These are phyloP conservation scores for Psammodynastes pulverulentus DNA, from an alignment of 2,113 vertebrate species.

Conservation along the genomic window DNA sequence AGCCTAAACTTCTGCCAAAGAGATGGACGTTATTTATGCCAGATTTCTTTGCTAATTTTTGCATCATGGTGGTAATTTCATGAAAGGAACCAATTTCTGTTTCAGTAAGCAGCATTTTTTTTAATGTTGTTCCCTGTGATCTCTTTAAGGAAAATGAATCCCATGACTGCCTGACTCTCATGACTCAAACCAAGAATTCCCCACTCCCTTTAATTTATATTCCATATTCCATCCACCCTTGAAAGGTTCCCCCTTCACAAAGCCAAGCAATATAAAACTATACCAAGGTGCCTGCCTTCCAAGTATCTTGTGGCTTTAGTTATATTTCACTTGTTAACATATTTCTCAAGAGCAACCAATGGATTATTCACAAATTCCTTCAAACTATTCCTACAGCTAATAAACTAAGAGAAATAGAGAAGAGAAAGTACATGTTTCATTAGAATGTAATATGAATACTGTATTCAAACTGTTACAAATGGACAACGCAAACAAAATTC, in stretches of 20 bases:
- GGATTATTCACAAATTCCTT: slow-evolving; percentile 23
- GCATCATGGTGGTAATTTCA: not conserved
- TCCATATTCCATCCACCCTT: not conserved
- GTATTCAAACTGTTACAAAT: not conserved
- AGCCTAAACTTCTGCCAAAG: not conserved
- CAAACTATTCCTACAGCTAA: slow-evolving; percentile 22
- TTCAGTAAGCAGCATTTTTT: not conserved
- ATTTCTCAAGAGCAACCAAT: slow-evolving; percentile 14
- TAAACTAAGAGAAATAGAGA: not conserved
- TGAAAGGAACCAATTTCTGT: not conserved
- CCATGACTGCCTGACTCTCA: not conserved
- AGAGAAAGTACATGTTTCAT: not conserved
- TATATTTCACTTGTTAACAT: slow-evolving; percentile 37
- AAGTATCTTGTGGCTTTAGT: slow-evolving; percentile 23
- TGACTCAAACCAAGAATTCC: not conserved
- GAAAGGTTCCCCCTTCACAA: not conserved
- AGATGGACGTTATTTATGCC: not conserved
- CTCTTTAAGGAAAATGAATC: not conserved
- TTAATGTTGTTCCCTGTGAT: not conserved
- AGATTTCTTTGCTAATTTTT: not conserved
- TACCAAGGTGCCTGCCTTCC: not conserved
- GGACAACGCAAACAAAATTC: not conserved
- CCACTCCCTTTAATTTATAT: rapidly evolving
- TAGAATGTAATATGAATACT: not conserved
- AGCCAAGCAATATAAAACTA: not conserved